Evolutionary conservation across 2,113 vertebrate species (phyloP).

Genomic region (Toxotes chatareus): DNA sequence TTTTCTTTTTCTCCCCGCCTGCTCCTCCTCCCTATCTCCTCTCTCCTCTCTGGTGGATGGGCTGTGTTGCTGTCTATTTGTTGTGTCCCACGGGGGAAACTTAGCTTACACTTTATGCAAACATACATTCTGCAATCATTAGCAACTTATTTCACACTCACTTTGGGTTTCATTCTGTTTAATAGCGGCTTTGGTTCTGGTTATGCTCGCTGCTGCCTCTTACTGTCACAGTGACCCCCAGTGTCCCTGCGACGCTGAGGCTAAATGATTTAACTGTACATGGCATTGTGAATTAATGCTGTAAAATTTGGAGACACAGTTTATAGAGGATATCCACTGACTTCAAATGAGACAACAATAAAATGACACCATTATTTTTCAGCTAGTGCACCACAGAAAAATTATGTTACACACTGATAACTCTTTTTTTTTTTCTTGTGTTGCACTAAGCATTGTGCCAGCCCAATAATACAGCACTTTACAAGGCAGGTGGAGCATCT

Average conservation of each 20-base stretch:
- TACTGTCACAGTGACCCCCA: slow-evolving; percentile 20
- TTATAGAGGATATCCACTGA: slow-evolving; percentile 10
- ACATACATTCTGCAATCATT: slow-evolving; percentile 74
- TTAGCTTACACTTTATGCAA: slow-evolving; percentile 60
- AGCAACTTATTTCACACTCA: slow-evolving; percentile 69
- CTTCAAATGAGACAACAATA: slow-evolving; percentile 27
- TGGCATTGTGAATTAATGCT: slow-evolving; percentile 45
- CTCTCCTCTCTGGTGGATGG: slow-evolving; percentile 24
- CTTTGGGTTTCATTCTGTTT: slow-evolving; percentile 60
- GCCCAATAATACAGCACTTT: not conserved
- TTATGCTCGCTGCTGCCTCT: slow-evolving; percentile 25
- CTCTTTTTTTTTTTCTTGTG: not conserved
- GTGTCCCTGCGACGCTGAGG: slow-evolving; percentile 32
- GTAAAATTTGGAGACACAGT: slow-evolving; percentile 25
- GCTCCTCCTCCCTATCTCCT: not conserved
- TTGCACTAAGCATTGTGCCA: not conserved
- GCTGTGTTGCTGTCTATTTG: slow-evolving; percentile 51
- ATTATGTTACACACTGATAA: not conserved
- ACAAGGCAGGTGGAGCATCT: not conserved
- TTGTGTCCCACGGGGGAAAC: slow-evolving; percentile 46
- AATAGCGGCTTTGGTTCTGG: slow-evolving; percentile 52
- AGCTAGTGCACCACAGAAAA: not conserved
- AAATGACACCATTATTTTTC: slow-evolving; percentile 10
- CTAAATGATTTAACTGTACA: slow-evolving; percentile 55
- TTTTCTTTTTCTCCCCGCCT: slow-evolving; percentile 26